Base-by-base conservation (phyloP, 1,140 invertebrate genomes). In the Hylyphantes graminicola region DNA sequence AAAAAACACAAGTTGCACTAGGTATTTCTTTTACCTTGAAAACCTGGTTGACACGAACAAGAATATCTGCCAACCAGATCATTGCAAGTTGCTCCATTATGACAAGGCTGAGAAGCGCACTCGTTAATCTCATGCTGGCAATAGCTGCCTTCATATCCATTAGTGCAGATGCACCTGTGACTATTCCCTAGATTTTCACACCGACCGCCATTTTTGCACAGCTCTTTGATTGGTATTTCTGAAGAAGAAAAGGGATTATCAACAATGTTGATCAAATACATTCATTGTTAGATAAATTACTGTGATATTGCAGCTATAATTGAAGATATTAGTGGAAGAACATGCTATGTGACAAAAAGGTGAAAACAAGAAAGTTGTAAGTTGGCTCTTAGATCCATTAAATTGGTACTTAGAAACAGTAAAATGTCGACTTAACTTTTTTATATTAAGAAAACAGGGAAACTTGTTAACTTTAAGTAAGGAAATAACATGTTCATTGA, bases 171-270 rank as follows among this genome's bases (percentile, higher is more conserved):
- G 88, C 96, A 97, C 11, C 94, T 91, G 86, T 97, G 96, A 88
- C 97, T 97, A 7, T 95, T 95, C 17, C 82, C 81, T 68, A 96
- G 94, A 86, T 97, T 94, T 89, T 96, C 94, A 90, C 96, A 98
- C 0, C 94, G 94, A 0, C 96, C 96, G 87, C 96, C 96, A 90
- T 97, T 95, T 87, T 96, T 94, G 89, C 96, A 98, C 0, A 97
- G 91, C 75, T 93, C 91, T 70, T 93, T 93, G 73, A 93, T 90
- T 55, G 92, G 92, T 0, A 97, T 93, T 61, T 57, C 85, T 86
- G 9, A 13, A 76, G 79, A 78, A 21, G 1, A n/a, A 55, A 80
- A 68, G 35, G 13, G 51, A 2, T 68, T 68, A 67, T 5, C 35
- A 35, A 35, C 35, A 35, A 35, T 35, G 35, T 35, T 35, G 35